Evolutionary conservation across 2,888 invertebrate species (phyloP), one percentile per base, ranked within the genome.

Genomic region (Diplazon laetatorius): DNA sequence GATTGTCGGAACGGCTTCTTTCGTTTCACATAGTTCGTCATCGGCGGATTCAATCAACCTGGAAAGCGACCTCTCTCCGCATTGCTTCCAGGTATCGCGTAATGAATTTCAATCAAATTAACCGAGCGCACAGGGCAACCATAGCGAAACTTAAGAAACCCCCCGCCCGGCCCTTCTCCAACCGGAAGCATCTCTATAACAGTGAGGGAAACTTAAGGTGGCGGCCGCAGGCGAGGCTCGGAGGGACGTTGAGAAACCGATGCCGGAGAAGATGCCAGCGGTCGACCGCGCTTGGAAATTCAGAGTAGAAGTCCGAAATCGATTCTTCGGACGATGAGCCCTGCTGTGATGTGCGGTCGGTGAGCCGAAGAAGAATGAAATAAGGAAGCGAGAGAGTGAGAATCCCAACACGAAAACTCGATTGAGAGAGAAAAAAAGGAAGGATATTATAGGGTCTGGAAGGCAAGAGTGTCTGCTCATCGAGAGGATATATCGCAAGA

Each of bases 101-200:
- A 84, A 85, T 80, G 76, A 82, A 82, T 81, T 76, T 69, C 80
- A 81, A 82, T 82, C 82, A 68, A 79, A 68, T 65, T 76, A 57
- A 76, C 44, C 60, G 72, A 70, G 68, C 48, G 65, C 65, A 69
- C 52, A 48, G 20, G 46, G 39, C 10, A 22, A 30, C 48, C 14
- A 42, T 16, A 22, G 18, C 63, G 75, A 55, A 60, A 39, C 52
- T 55, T 25, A 37, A n/a, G n/a, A n/a, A n/a, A n/a, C n/a, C n/a
- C n/a, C n/a, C n/a, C n/a, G n/a, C n/a, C n/a, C n/a, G n/a, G n/a
- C n/a, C n/a, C n/a, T n/a, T n/a, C n/a, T n/a, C n/a, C n/a, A n/a
- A n/a, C n/a, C n/a, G n/a, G n/a, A n/a, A n/a, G n/a, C n/a, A n/a
- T n/a, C n/a, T n/a, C n/a, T n/a, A n/a, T n/a, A n/a, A n/a, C n/a